These are phyloP conservation scores for Oscheius sp. DNA, from an alignment of 2,888 invertebrate species.

Conservation along the genomic window DNA sequence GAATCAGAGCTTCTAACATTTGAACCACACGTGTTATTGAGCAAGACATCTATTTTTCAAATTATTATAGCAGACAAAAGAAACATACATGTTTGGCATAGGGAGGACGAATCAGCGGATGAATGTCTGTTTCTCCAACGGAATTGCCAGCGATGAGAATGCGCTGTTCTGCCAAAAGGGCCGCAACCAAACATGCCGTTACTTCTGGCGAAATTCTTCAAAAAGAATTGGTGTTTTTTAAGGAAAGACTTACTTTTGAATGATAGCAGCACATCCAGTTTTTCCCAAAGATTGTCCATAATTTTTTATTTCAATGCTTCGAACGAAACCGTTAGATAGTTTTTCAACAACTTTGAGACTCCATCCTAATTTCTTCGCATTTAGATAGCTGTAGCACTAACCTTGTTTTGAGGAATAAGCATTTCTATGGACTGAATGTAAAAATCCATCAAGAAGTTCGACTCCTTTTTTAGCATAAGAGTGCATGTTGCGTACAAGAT, in stretches of 20 bases:
- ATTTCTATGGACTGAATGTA: slow-evolving; percentile 25
- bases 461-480: slow-evolving; percentile 14
- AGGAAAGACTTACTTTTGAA: slow-evolving; percentile 5
- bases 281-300: slow-evolving; percentile 17
- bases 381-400: neutral
- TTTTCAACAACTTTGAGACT: slow-evolving; percentile 26
- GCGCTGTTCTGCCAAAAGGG: slow-evolving; percentile 37
- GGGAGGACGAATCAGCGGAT: slow-evolving; percentile 9
- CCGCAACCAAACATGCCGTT: slow-evolving; percentile 34
- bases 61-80: neutral
- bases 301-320: slow-evolving; percentile 27
- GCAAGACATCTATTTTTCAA: neutral
- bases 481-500: slow-evolving; percentile 14
- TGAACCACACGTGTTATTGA: slow-evolving; percentile 53
- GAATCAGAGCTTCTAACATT: slow-evolving; percentile 49
- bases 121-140: slow-evolving; percentile 27
- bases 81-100: neutral
- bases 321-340: neutral
- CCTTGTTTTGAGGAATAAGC: slow-evolving; percentile 11
- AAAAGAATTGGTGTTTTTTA: neutral
- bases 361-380: slow-evolving; percentile 22
- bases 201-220: slow-evolving; percentile 34
- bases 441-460: neutral
- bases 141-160: slow-evolving; percentile 37
- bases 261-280: slow-evolving; percentile 8